Percentiles rank a stretch among this genome's conserved stretches.
phyloP scores from a whole-genome alignment of 2,113 vertebrate species.

The Gorsachius goisagi region DNA sequence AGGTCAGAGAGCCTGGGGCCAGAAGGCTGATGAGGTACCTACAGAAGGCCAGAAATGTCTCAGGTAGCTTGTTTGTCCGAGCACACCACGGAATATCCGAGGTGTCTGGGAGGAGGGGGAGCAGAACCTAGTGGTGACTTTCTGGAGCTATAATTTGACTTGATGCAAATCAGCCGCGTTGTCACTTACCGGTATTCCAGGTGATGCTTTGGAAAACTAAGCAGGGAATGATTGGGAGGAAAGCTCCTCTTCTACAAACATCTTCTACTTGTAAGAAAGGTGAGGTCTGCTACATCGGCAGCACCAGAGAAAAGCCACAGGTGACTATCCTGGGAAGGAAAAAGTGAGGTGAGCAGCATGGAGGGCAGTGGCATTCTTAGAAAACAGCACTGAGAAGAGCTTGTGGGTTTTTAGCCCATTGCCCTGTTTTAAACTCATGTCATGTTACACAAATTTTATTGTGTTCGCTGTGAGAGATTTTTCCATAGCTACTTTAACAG shows the following conservation, averaged over 20 bases:
- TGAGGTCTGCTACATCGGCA: neutral
- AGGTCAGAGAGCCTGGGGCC: neutral
- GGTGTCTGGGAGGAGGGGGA: neutral
- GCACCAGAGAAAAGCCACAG: neutral
- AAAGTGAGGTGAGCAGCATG: accelerated
- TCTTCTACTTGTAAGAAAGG: neutral
- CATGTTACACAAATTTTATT: neutral
- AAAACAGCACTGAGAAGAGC: neutral
- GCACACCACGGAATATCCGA: neutral
- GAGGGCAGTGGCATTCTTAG: neutral
- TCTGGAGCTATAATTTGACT: neutral
- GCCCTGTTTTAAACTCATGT: neutral
- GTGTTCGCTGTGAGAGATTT: neutral
- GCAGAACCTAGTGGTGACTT: neutral
- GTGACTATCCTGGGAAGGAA: neutral
- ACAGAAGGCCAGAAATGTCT: neutral
- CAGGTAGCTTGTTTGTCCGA: neutral
- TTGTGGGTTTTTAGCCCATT: neutral
- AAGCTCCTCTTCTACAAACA: accelerated
- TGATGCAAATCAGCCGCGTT: neutral
- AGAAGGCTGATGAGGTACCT: neutral
- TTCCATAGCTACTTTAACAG: accelerated
- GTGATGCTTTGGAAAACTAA: neutral
- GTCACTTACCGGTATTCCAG: neutral
- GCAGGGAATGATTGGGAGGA: neutral